Evolutionary conservation across 2,888 invertebrate genomes (phyloP), one percentile per base, ranked within the genome.

Genomic region (Lordiphosa fenestrarum): DNA sequence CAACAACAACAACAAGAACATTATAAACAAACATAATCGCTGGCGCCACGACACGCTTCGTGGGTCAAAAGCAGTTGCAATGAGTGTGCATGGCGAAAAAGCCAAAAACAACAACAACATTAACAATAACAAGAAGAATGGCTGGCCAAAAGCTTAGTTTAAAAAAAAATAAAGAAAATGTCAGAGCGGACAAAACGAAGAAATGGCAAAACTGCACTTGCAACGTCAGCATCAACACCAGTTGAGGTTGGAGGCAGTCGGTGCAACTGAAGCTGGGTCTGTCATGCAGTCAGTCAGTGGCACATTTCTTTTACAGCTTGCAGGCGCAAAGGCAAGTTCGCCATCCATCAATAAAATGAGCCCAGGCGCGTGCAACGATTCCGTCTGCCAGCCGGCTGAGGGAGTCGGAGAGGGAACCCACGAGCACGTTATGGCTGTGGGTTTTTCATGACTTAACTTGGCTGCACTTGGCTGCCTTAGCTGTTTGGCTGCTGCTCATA

Each of bases 31-130:
- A 76, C 80, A 76, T 74, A 84, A 84, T 85, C 84, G 83, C 69
- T 85, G 84, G 84, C 85, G 82, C 80, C 76, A 80, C 74, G 76
- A 73, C 71, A 77, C 78, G 85, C 82, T 77, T 75, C 81, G 84
- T 67, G 71, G 81, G 84, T 85, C 81, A 85, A 83, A 84, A 76
- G 85, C 85, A 69, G 76, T 69, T 78, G 84, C 83, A 75, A 77
- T 81, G 30, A 44, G 40, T 76, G 81, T 81, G 41, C 35, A 33
- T 33, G 19, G 35, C 49, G 25, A 40, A 54, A 54, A 48, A 55
- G 56, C 37, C 46, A 39, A 49, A 35, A 46, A 30, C 47, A 62
- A 50, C 51, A 51, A 44, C 49, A 53, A 39, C 44, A 19, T 19
- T 19, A 19, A 19, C 19, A 19, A 19, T 50, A 39, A 7, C 42